phyloP scores from a whole-genome alignment of 2,888 invertebrate genomes.

The Acrocyrtus sp. region DNA sequence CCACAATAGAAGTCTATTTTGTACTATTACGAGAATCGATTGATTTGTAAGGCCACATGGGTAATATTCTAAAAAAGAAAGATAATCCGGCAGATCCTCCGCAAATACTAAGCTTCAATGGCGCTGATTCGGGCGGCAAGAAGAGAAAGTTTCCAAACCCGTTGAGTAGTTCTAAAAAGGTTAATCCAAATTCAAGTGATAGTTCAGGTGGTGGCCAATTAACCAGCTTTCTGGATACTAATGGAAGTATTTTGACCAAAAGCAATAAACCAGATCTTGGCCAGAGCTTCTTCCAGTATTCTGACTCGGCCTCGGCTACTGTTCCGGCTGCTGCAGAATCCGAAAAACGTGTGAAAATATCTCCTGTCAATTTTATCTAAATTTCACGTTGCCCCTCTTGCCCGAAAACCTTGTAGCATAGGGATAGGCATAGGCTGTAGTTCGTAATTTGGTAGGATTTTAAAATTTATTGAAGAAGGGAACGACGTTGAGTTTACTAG shows the following conservation, averaged over 20 bases:
- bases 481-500: no score
- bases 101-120: not conserved
- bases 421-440: no score
- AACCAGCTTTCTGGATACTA: constrained; percentile 27
- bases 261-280: constrained; percentile 29
- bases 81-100: constrained; percentile 13
- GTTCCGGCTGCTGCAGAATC: not conserved
- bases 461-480: no score
- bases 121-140: not conserved
- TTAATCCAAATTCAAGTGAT: constrained; percentile 12
- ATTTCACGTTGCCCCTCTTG: no score
- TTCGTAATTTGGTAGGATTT: no score
- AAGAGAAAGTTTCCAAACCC: constrained; percentile 25
- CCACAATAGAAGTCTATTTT: no score
- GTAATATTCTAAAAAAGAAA: constrained; percentile 29
- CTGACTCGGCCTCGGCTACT: constrained; percentile 8
- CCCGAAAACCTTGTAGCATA: not conserved
- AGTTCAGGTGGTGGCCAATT: not conserved
- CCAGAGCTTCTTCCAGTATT: constrained; percentile 32
- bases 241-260: constrained; percentile 31
- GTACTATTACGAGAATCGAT: no score
- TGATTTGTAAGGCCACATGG: no score
- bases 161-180: constrained; percentile 13
- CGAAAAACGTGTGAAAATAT: constrained; percentile 29
- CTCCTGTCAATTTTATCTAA: constrained; percentile 35